A percentile compares a stretch with the other conserved stretches of the same genome.
These are phyloP conservation scores for Steromphala cineraria DNA, from an alignment of 2,888 invertebrate genomes.

Conservation along the genomic window DNA sequence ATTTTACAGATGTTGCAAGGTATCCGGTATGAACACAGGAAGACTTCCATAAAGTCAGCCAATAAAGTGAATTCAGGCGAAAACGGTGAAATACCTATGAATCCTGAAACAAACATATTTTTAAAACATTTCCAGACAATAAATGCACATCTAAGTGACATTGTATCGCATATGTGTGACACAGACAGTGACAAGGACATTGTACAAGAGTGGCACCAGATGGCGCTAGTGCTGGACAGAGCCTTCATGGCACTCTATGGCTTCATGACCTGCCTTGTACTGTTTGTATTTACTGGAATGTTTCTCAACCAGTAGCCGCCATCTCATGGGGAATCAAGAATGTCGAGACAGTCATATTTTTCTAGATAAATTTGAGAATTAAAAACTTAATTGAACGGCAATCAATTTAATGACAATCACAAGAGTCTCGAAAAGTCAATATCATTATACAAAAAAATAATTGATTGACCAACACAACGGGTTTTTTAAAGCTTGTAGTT, in stretches of 20 bases:
- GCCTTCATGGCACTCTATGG: constrained; percentile 33
- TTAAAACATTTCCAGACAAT: neutral
- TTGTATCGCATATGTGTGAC: constrained; percentile 31
- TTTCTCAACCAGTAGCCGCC: neutral
- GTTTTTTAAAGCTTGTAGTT: too few relatives aligned
- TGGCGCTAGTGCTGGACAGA: constrained; percentile 40
- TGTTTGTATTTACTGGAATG: neutral
- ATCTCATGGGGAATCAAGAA: too few relatives aligned
- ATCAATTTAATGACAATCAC: too few relatives aligned
- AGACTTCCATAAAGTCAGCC: neutral
- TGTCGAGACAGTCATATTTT: too few relatives aligned
- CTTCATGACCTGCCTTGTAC: neutral
- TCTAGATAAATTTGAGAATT: too few relatives aligned
- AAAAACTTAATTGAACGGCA: too few relatives aligned
- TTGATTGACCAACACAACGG: too few relatives aligned
- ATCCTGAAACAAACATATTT: neutral
- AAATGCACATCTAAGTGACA: neutral
- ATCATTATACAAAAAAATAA: too few relatives aligned
- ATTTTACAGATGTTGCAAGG: neutral
- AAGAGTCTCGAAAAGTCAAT: too few relatives aligned
- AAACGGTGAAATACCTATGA: neutral
- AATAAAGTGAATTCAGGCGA: neutral
- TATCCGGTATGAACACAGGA: neutral
- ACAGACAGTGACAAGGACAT: constrained; percentile 13
- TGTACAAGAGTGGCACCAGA: constrained; percentile 37